Percentiles rank a stretch among this genome's conserved stretches.
Evolutionary conservation across 1,140 invertebrate species (phyloP).

Genomic region (Leptopilina boulardi): DNA sequence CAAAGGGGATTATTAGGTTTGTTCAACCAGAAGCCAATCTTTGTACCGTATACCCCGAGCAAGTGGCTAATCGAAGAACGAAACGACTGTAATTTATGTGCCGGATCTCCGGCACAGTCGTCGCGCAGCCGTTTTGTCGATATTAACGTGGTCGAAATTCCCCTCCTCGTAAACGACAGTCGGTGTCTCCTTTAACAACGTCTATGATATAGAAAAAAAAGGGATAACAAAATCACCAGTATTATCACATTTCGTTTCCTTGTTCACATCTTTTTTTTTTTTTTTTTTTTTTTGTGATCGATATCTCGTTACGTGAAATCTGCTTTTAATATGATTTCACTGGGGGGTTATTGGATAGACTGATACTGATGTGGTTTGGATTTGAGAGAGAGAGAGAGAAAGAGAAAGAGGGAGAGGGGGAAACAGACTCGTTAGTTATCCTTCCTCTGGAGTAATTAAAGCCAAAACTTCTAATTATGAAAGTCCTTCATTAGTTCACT

Average conservation of each 20-base stretch:
- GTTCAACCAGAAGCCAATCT: conserved; percentile 17
- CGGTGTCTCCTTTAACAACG: not conserved
- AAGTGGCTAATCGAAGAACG: conserved; percentile 26
- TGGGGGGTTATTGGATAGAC: not conserved
- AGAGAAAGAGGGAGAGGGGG: too few species aligned
- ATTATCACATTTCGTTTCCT: not conserved
- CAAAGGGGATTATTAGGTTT: conserved; percentile 19
- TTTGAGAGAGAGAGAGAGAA: not conserved
- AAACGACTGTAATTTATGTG: conserved; percentile 11
- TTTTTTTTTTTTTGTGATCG: not conserved
- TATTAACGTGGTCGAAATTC: conserved; percentile 26
- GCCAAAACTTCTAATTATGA: conserved; percentile 60
- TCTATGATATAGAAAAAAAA: not conserved
- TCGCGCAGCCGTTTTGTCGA: conserved; percentile 22
- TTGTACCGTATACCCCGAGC: not conserved
- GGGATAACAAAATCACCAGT: not conserved
- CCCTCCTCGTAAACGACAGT: conserved; percentile 25
- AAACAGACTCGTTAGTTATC: conserved; percentile 53
- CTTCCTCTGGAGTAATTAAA: conserved; percentile 53
- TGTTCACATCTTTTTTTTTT: too few species aligned
- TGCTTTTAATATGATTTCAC: not conserved
- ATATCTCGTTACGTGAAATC: not conserved
- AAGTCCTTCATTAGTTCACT: conserved; percentile 54
- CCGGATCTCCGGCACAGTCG: conserved; percentile 1
- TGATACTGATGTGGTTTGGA: not conserved